A percentile compares a stretch with the other conserved stretches of the same genome.
phyloP scores from a whole-genome alignment of 2,113 vertebrate genomes.

The Apus apus region DNA sequence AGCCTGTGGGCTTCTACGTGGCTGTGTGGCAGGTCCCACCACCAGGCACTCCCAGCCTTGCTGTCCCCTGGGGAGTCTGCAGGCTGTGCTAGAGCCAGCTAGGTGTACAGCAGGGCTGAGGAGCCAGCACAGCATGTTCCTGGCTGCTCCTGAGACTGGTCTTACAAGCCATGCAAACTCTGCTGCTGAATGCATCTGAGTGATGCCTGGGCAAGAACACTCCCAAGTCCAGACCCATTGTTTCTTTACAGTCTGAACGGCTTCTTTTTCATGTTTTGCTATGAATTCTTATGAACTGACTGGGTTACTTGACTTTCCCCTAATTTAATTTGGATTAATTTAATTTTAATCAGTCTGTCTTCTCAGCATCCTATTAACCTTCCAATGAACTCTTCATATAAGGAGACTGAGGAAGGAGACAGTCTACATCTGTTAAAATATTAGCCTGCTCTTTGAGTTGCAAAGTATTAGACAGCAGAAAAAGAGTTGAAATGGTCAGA shows the following conservation, averaged over 20 bases:
- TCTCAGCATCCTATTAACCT: constrained; percentile 61
- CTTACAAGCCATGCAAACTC: neutral
- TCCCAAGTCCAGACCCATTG: neutral
- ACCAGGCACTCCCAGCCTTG: neutral
- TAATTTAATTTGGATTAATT: constrained; percentile 63
- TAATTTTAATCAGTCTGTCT: constrained; percentile 47
- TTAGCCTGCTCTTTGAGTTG: neutral
- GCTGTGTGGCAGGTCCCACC: neutral
- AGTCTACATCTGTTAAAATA: constrained; percentile 3
- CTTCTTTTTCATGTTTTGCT: neutral
- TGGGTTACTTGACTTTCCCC: neutral
- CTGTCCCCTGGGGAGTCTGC: neutral
- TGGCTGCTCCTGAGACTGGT: neutral
- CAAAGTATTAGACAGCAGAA: neutral
- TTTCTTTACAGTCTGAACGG: neutral
- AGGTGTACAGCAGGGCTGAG: neutral
- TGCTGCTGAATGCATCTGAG: neutral
- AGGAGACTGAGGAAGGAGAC: neutral
- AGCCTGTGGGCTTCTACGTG: neutral
- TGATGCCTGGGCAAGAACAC: neutral
- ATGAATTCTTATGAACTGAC: neutral
- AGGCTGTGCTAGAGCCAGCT: neutral
- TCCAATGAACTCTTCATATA: constrained; percentile 15
- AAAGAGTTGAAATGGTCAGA: neutral
- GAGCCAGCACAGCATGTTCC: neutral